phyloP scores from a whole-genome alignment of 2,113 vertebrate genomes.

The Rhinoptilus africanus region DNA sequence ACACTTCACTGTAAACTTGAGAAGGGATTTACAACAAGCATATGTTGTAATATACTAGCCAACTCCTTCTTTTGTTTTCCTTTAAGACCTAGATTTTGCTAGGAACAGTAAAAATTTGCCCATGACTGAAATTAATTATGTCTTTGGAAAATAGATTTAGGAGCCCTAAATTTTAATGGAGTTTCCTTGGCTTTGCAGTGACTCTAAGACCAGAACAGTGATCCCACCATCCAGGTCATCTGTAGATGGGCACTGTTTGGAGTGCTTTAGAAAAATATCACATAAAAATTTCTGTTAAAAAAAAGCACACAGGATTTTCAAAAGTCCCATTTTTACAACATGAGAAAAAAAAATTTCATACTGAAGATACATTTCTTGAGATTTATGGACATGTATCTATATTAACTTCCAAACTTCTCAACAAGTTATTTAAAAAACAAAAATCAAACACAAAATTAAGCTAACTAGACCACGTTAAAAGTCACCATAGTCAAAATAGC shows the following conservation, averaged over 20 bases:
- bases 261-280: not conserved
- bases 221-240: not conserved
- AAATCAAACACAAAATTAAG: not conserved
- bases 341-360: not conserved
- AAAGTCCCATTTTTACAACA: not conserved
- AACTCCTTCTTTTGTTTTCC: not conserved
- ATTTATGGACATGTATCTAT: not conserved
- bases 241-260: not conserved
- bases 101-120: not conserved
- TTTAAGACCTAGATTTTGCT: not conserved
- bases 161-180: not conserved
- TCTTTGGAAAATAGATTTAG: not conserved
- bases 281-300: not conserved
- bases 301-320: not conserved
- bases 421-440: not conserved
- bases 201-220: not conserved
- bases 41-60: not conserved
- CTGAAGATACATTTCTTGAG: not conserved
- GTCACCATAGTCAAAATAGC: not conserved
- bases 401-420: not conserved
- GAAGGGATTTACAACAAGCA: not conserved
- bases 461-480: not conserved
- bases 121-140: not conserved
- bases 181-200: not conserved
- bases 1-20: not conserved